Conservation (phyloP, 2,113 vertebrate genomes). For the Hypanus sabinus region DNA sequence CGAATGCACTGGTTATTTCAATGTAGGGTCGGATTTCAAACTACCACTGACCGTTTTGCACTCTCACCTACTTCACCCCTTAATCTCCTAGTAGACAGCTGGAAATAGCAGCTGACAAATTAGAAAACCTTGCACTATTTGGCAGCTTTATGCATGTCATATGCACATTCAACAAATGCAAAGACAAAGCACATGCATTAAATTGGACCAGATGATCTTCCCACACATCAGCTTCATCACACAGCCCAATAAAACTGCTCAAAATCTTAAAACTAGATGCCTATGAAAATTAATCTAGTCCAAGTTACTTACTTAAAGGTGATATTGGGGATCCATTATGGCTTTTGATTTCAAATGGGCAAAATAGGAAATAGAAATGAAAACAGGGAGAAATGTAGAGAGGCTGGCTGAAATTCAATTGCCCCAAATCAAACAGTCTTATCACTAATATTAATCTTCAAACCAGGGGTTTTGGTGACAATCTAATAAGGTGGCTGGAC, state of each 20-base stretch:
- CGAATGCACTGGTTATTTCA: neutral
- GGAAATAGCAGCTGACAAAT: neutral
- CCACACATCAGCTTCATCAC: neutral
- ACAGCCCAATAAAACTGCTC: neutral
- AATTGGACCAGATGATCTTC: neutral
- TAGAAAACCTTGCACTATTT: neutral
- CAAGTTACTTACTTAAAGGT: neutral
- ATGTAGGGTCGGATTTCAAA: neutral
- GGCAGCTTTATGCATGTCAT: neutral
- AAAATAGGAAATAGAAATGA: neutral
- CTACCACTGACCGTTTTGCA: neutral
- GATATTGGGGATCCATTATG: neutral
- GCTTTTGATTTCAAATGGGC: neutral
- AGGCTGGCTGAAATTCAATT: neutral
- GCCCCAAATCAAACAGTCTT: neutral
- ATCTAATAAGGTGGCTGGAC: too few species aligned
- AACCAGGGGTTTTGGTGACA: too few species aligned
- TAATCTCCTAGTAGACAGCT: conserved; percentile 12
- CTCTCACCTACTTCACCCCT: neutral
- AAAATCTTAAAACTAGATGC: neutral
- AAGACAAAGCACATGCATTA: neutral
- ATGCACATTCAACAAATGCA: neutral
- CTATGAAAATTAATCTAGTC: neutral
- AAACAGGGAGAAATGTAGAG: neutral
- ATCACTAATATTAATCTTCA: too few species aligned